phyloP scores from a whole-genome alignment of 92 coral and sea anemone species.

The Zoanthus solanderi region DNA sequence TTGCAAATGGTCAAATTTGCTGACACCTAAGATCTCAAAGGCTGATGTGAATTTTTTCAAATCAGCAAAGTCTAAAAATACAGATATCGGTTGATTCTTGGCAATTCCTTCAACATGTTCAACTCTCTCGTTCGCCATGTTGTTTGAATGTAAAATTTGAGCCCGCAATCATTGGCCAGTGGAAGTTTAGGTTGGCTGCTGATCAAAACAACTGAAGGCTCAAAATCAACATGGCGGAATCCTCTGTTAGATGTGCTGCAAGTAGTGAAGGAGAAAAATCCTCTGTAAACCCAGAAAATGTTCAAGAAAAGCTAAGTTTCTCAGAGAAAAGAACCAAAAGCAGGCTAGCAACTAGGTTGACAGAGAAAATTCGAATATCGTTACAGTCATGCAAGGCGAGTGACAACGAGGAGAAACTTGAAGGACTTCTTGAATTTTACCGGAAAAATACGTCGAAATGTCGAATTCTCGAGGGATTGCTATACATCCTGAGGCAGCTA shows the following conservation, averaged over 20 bases:
- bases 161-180: constrained; percentile 37
- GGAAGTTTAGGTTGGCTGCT: constrained; percentile 37
- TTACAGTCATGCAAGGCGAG: constrained; percentile 59
- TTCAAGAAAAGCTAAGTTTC: constrained; percentile 62
- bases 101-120: constrained; percentile 22
- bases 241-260: constrained; percentile 44
- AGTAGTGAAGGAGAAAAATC: constrained; percentile 24
- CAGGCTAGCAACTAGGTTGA: constrained; percentile 62
- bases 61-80: constrained; percentile 46
- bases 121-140: constrained; percentile 37
- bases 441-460: constrained; percentile 52
- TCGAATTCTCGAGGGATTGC: constrained; percentile 68
- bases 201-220: constrained; percentile 44
- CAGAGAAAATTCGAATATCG: constrained; percentile 69
- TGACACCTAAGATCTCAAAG: constrained; percentile 57
- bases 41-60: constrained; percentile 39
- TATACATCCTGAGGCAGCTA: constrained; percentile 75
- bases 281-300: constrained; percentile 40
- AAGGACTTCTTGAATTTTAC: constrained; percentile 64
- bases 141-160: constrained; percentile 40
- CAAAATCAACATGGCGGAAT: constrained; percentile 51
- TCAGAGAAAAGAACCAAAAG: constrained; percentile 69
- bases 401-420: constrained; percentile 71
- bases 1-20: constrained; percentile 64
- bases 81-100: constrained; percentile 46